These are phyloP conservation scores for Pectinophora gossypiella DNA, from an alignment of 1,140 invertebrate genomes.

Conservation along the genomic window DNA sequence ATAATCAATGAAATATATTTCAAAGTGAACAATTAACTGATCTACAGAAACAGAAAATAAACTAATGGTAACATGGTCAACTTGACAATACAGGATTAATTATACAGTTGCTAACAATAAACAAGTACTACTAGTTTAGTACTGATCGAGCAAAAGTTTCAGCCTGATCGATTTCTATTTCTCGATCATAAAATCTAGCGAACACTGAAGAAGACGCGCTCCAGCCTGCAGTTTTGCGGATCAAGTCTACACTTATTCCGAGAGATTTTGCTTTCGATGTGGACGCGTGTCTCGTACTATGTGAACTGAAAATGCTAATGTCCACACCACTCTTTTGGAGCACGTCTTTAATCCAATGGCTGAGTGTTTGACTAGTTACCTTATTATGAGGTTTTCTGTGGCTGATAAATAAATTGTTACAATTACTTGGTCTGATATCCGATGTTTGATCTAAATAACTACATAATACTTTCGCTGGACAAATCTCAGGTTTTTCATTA, in stretches of 20 bases:
- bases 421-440: neutral
- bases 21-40: neutral
- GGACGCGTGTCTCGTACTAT: constrained; percentile 23
- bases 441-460: neutral
- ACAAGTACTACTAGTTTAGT: neutral
- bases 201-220: neutral
- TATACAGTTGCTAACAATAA: neutral
- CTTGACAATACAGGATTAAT: neutral
- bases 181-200: neutral
- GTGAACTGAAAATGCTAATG: constrained; percentile 14
- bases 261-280: constrained; percentile 12
- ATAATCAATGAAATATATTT: neutral
- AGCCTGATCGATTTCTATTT: neutral
- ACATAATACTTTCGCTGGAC: no score
- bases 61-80: neutral
- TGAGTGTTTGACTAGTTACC: constrained; percentile 14
- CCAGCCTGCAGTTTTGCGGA: neutral
- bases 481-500: neutral
- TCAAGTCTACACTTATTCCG: neutral
- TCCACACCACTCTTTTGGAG: constrained; percentile 11
- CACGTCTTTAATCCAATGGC: constrained; percentile 16
- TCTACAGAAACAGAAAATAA: neutral
- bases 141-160: neutral
- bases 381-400: constrained; percentile 11
- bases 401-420: constrained; percentile 13